Evolutionary conservation across 64 coral and sea anemone species (phyloP).

Genomic region (Dendronephthya gigantea): DNA sequence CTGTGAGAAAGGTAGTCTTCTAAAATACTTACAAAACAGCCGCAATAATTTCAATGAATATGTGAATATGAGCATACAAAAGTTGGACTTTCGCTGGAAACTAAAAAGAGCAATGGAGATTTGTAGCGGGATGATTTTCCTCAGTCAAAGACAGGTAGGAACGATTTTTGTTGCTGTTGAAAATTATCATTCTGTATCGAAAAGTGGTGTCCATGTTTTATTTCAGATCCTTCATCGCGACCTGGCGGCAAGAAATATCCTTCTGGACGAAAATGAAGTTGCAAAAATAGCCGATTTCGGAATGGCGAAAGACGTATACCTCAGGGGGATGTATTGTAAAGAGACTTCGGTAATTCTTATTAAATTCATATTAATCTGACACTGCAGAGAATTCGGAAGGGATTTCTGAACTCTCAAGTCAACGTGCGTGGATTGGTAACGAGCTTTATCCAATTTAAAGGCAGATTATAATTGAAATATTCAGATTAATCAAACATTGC

Average conservation of each 20-base stretch:
- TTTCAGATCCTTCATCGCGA: not conserved
- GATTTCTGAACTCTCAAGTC: too few species aligned
- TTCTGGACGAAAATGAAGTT: not conserved
- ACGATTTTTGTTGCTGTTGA: not conserved
- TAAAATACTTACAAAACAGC: not conserved
- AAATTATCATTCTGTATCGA: not conserved
- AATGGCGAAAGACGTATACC: not conserved
- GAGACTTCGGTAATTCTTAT: not conserved
- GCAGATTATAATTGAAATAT: too few species aligned
- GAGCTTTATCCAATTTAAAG: too few species aligned
- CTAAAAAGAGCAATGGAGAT: not conserved
- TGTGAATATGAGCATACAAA: not conserved
- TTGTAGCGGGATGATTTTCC: not conserved
- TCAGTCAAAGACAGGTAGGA: not conserved
- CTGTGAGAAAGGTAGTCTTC: not conserved
- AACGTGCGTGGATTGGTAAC: not conserved
- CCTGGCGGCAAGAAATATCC: not conserved
- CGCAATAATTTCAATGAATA: not conserved
- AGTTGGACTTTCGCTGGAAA: not conserved
- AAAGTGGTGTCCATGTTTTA: not conserved
- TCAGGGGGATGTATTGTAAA: not conserved
- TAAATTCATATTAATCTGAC: too few species aligned
- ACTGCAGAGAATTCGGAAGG: too few species aligned
- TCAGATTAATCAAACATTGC: too few species aligned
- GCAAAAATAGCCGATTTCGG: slow-evolving; percentile 4